phyloP scores from a whole-genome alignment of 2,113 vertebrate genomes.

The Zosterops pallidus region DNA sequence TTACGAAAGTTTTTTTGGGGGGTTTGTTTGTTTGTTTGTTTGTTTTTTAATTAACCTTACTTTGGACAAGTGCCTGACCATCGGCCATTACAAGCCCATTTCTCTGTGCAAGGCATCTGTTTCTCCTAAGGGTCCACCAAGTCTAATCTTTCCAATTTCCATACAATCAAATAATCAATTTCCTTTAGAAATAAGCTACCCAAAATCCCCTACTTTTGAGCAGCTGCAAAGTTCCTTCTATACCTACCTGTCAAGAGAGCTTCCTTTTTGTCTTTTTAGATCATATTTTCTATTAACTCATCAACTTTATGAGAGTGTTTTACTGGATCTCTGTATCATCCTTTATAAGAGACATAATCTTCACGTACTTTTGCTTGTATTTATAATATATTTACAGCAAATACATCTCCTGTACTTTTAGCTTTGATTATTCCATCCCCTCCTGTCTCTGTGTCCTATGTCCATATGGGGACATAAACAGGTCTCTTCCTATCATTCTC shows the following conservation, averaged over 20 bases:
- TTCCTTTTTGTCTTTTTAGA: neutral
- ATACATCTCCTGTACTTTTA: neutral
- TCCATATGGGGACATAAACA: neutral
- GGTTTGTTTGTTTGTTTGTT: neutral
- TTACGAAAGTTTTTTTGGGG: constrained; percentile 20
- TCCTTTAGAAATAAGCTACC: neutral
- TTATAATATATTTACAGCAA: neutral
- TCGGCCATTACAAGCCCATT: neutral
- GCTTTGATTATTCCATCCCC: neutral
- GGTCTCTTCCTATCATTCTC: neutral
- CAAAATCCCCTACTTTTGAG: neutral
- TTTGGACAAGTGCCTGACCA: constrained; percentile 31
- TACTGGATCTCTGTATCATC: neutral
- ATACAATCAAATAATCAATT: neutral
- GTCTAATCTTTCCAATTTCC: neutral
- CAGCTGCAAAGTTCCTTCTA: neutral
- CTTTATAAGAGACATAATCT: neutral
- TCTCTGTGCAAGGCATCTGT: neutral
- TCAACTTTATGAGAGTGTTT: neutral
- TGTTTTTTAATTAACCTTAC: constrained; percentile 6
- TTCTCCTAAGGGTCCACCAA: neutral
- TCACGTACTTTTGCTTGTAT: neutral
- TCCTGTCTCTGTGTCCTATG: neutral
- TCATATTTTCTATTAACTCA: neutral
- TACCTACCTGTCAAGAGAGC: neutral